Evolutionary conservation across 1,140 invertebrate genomes (phyloP).

Genomic region (Leptoteleia sp.): DNA sequence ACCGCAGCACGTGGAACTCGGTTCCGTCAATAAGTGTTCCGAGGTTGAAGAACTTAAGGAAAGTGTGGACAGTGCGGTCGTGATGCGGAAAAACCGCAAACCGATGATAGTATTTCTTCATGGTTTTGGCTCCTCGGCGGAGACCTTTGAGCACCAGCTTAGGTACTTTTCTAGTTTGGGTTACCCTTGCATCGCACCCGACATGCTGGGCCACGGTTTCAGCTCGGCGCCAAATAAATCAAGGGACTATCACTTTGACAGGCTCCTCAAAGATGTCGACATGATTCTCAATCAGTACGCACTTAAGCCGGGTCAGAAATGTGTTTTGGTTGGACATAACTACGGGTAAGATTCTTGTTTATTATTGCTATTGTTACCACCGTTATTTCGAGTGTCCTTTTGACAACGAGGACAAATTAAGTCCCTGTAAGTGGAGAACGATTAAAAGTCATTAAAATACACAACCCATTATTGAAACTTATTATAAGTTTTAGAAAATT

Average conservation of each 20-base stretch:
- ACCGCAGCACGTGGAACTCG: constrained; percentile 55
- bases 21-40: constrained; percentile 59
- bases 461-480: no score
- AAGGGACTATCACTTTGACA: constrained; percentile 85
- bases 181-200: constrained; percentile 86
- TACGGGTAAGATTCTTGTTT: constrained; percentile 77
- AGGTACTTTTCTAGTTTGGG: constrained; percentile 84
- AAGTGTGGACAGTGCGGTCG: constrained; percentile 55
- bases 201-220: constrained; percentile 88
- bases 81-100: constrained; percentile 75
- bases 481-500: no score
- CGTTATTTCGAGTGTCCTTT: no score
- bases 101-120: constrained; percentile 87
- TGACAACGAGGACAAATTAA: no score
- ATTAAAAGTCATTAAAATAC: no score
- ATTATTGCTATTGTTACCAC: no score
- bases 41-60: constrained; percentile 40
- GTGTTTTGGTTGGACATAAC: constrained; percentile 78
- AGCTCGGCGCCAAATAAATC: constrained; percentile 84
- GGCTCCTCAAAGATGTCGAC: constrained; percentile 84
- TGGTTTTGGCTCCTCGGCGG: constrained; percentile 87
- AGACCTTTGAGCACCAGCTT: constrained; percentile 85
- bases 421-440: no score
- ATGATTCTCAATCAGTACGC: constrained; percentile 85
- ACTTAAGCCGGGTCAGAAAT: constrained; percentile 76